A percentile compares a stretch with the other conserved stretches of the same genome.
These are phyloP conservation scores for Eupithecia subumbrata DNA, from an alignment of 2,888 invertebrate genomes.

Conservation along the genomic window DNA sequence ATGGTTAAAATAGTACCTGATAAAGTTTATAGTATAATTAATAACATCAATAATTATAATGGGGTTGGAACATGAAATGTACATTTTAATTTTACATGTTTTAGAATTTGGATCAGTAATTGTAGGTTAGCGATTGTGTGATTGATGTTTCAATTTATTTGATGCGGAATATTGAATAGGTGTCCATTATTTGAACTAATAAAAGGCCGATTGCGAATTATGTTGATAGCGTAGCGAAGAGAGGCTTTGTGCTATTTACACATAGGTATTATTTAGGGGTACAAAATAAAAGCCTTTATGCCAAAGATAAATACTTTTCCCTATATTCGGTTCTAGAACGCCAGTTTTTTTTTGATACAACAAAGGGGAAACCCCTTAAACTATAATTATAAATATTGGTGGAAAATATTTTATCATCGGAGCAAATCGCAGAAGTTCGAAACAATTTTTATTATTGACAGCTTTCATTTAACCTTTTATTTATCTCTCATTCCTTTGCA, in stretches of 20 bases:
- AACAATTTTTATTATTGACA: background rate
- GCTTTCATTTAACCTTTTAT: background rate
- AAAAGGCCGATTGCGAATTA: background rate
- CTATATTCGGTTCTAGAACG: too few relatives aligned
- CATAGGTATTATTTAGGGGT: too few relatives aligned
- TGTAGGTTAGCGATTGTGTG: background rate
- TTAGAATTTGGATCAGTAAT: background rate
- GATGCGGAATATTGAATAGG: background rate
- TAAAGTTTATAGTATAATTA: background rate
- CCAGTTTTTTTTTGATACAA: too few relatives aligned
- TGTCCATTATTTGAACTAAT: background rate
- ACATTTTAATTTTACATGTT: background rate
- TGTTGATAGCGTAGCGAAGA: background rate
- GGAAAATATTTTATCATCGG: background rate
- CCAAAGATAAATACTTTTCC: too few relatives aligned
- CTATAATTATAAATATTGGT: background rate
- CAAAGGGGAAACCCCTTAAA: too few relatives aligned
- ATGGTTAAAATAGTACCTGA: background rate
- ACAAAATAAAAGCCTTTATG: too few relatives aligned
- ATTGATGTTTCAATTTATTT: constrained; percentile 4
- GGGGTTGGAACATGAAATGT: background rate
- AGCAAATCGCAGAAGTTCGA: too few relatives aligned
- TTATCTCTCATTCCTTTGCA: background rate
- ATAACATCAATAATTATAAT: background rate
- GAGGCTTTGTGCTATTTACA: background rate